Base-by-base conservation (phyloP, 2,113 vertebrate genomes). In the Hoplias malabaricus region DNA sequence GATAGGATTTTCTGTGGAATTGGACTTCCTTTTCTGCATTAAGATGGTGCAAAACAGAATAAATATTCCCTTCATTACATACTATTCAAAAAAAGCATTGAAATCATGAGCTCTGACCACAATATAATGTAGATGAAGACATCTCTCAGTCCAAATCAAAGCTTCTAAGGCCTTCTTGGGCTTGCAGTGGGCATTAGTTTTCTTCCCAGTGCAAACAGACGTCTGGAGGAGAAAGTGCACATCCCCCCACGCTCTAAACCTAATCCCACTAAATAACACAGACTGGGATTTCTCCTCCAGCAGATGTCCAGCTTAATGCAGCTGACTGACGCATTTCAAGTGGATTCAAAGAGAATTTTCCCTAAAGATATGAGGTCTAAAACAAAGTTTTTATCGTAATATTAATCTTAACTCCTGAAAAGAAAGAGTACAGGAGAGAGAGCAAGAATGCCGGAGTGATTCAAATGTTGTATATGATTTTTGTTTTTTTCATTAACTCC, bases 11-110 rank as follows among this genome's bases (percentile, higher is more conserved):
- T 84, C 84, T 12, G 77, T 29, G 62, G 70, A 56, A 10, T 84
- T 80, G 10, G 43, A 57, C 82, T 77, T 88, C 83, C 85, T 84
- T 73, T 88, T 88, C 88, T 87, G 83, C 16, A 4, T 53, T 33
- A 27, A 14, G 56, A 42, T 75, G 72, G 25, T 34, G 50, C 68
- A 67, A 80, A 65, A 84, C 61, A 81, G 40, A 31, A 69, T 16
- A 83, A 3, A 59, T 12, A n/a, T 29, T 59, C 25, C 21, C 14
- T 11, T 31, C 27, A 29, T 59, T 14, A 31, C 25, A 31, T 1
- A 31, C 3, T 3, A 53, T 53, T n/a, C 19, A 53, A 19, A 3
- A 48, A 14, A 48, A 53, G 21, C 11, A 46, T 3, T 3, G 16
- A 3, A 46, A 46, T 13, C 11, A 43, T 3, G 12, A 31, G 56